Base-by-base conservation (phyloP, 2,888 invertebrate genomes). In the Harpalus rufipes region DNA sequence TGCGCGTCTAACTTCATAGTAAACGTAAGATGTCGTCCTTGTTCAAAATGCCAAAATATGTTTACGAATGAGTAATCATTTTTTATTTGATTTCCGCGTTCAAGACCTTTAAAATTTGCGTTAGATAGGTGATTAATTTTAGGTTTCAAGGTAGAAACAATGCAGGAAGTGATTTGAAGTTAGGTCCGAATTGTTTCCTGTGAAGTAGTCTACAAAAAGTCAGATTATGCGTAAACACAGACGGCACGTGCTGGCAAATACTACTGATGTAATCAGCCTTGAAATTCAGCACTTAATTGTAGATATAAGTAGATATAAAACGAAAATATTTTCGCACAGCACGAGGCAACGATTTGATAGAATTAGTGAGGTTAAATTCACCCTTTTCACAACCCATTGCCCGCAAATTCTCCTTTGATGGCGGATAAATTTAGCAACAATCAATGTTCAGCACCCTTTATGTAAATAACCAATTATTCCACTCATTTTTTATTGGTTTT, bases 201-300 rank as follows among this genome's bases (percentile, higher is more conserved):
- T n/a, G n/a, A 32, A 68, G 41, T 32, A 39, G 25, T 32, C 25
- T 0, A 12, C 14, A 39, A 68, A 68, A 68, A 68, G 16, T 12
- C 18, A 14, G 6, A 56, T 0, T 59, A 14, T 59, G 25, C 25
- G 25, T 63, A 63, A 63, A 39, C 39, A 68, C 41, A 32, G 14
- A 68, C 12, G 8, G 68, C 68, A 68, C 68, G 68, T 68, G 68
- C 32, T 8, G 25, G 25, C n/a, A 68, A 39, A 68, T 32, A 39
- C 39, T 14, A 8, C 56, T 76, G 76, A 76, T 76, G 76, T 76
- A 76, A 76, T 76, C 76, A 56, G 21, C 76, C 76, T 76, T 76
- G 76, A 51, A 76, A 56, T 32, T 76, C 51, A 51, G 44, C 76
- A 76, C 56, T 76, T 76, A 76, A 76, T 76, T 18, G 16, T 18